A percentile compares a stretch with the other conserved stretches of the same genome.
Conservation (phyloP, 2,797 vertebrate genomes). For the Mustela erminea region DNA sequence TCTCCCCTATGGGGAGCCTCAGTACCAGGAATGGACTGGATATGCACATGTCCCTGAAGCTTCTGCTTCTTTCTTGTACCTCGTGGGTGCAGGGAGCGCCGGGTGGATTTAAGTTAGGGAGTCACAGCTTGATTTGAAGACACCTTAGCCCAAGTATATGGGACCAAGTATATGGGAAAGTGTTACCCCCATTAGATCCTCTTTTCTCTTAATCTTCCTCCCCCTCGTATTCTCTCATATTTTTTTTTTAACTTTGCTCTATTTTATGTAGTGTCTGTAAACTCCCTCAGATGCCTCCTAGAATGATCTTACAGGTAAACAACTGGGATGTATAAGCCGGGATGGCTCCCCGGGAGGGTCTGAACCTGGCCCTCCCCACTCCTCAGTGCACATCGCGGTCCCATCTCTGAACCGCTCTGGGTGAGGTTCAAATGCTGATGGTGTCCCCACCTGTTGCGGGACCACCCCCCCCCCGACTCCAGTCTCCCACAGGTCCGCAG, state of each 20-base stretch:
- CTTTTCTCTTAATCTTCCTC: neutral
- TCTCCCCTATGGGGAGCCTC: neutral
- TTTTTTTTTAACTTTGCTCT: neutral
- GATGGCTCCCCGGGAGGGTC: too few relatives aligned
- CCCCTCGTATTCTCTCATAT: neutral
- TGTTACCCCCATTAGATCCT: neutral
- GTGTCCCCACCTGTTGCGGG: neutral
- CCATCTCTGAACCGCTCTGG: accelerated
- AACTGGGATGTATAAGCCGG: neutral
- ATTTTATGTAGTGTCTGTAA: neutral
- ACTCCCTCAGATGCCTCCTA: neutral
- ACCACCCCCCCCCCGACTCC: neutral
- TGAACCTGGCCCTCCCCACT: neutral
- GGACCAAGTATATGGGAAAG: neutral
- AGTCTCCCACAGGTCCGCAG: neutral
- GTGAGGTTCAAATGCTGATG: neutral
- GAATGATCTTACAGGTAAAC: neutral
- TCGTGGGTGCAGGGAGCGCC: neutral
- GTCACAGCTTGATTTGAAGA: neutral
- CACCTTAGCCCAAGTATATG: neutral
- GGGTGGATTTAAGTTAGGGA: neutral
- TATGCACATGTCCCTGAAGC: neutral
- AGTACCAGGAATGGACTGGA: neutral
- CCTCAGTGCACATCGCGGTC: neutral
- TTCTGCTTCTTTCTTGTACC: neutral